phyloP scores from a whole-genome alignment of 2,888 invertebrate species.

The Glaucopsyche alexis region DNA sequence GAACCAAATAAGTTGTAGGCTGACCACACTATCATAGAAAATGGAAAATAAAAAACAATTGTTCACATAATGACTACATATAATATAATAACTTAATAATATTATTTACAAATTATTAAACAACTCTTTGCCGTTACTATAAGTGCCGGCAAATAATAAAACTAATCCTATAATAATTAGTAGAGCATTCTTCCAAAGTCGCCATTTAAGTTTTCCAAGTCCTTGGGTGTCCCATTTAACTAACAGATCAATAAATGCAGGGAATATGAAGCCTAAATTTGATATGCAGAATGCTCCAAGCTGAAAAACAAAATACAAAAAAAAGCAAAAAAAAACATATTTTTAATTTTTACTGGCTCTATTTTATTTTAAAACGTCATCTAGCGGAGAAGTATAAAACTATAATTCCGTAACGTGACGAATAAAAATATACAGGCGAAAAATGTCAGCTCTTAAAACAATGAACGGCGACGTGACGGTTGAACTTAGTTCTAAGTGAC shows the following conservation, averaged over 20 bases:
- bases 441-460: too few species aligned
- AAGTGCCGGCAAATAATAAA: neutral
- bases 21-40: too few species aligned
- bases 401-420: neutral
- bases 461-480: too few species aligned
- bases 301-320: slow-evolving; percentile 47
- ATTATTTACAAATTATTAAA: neutral
- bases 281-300: slow-evolving; percentile 57
- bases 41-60: neutral
- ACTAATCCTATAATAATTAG: neutral
- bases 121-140: neutral
- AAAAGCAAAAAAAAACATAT: neutral
- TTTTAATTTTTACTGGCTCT: slow-evolving; percentile 30
- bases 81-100: neutral
- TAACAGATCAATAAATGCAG: slow-evolving; percentile 54
- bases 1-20: too few species aligned
- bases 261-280: slow-evolving; percentile 53
- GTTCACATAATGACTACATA: neutral
- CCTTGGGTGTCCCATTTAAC: slow-evolving; percentile 50
- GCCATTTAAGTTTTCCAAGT: slow-evolving; percentile 1
- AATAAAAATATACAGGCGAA: neutral
- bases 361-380: slow-evolving; percentile 31
- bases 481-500: too few species aligned
- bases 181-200: neutral
- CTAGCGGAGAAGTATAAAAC: neutral